A percentile compares a stretch with the other conserved stretches of the same genome.
Evolutionary conservation across 2,113 vertebrate species (phyloP).

Genomic region (Prunella fulvescens): DNA sequence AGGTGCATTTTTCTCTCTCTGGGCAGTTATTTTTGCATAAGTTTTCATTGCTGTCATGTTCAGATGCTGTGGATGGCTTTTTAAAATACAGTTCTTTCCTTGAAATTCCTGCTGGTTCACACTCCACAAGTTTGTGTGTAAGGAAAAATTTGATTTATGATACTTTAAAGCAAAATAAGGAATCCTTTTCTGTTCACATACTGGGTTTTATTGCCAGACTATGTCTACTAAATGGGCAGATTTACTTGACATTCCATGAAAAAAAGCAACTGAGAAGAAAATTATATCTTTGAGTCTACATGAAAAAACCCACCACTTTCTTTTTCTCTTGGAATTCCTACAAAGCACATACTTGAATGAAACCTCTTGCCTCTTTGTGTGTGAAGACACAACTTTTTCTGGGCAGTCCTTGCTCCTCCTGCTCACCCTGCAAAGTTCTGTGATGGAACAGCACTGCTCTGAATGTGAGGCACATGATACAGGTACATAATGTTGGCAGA

Average conservation of each 20-base stretch:
- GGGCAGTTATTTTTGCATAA: background rate
- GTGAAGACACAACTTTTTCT: background rate
- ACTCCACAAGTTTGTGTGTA: background rate
- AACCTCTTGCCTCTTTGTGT: background rate
- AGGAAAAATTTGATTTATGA: background rate
- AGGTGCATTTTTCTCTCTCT: background rate
- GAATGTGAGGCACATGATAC: background rate
- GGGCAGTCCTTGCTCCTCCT: background rate
- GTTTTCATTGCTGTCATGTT: background rate
- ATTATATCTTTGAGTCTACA: background rate
- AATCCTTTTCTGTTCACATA: background rate
- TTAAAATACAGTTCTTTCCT: background rate
- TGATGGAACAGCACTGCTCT: background rate
- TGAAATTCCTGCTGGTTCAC: background rate
- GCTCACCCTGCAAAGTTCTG: background rate
- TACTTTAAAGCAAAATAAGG: background rate
- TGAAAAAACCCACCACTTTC: fast-evolving
- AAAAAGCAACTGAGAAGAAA: background rate
- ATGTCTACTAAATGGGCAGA: background rate
- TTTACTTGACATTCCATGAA: background rate
- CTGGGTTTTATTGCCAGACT: background rate
- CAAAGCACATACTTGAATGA: background rate
- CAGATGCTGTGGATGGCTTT: background rate
- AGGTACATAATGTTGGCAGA: background rate
- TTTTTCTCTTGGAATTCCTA: background rate